Conservation (phyloP, 1,140 invertebrate species). For the Telenomus remus region DNA sequence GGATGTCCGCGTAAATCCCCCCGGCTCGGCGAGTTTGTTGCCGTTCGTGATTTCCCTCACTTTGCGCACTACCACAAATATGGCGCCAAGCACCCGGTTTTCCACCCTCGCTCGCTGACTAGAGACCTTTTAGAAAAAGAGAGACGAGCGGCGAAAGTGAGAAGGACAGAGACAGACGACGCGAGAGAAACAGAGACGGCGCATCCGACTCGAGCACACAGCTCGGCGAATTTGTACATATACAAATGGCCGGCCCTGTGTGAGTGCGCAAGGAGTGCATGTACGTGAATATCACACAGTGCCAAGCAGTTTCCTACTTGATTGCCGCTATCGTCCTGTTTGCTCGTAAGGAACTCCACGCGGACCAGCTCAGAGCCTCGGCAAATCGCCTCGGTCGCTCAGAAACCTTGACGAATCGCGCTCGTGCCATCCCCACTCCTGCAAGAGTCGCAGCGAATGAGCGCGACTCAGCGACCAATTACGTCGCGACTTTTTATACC, state of each 20-base stretch:
- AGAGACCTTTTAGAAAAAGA: conserved; percentile 48
- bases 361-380: conserved; percentile 59
- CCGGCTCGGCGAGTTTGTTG: conserved; percentile 57
- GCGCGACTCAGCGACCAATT: conserved; percentile 62
- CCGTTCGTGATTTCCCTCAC: conserved; percentile 74
- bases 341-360: conserved; percentile 68
- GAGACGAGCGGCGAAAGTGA: conserved; percentile 18
- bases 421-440: conserved; percentile 8
- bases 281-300: conserved; percentile 75
- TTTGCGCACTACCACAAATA: conserved; percentile 74
- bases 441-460: conserved; percentile 4
- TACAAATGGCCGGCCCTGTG: conserved; percentile 14
- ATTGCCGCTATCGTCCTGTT: conserved; percentile 74
- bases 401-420: conserved; percentile 60
- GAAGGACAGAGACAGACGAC: no score
- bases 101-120: conserved; percentile 64
- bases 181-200: conserved; percentile 30
- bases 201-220: no score
- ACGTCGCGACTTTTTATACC: conserved; percentile 55
- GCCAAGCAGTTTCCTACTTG: conserved; percentile 76
- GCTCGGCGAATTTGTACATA: conserved; percentile 40
- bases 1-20: conserved; percentile 71
- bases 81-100: conserved; percentile 74
- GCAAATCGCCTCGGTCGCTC: conserved; percentile 55
- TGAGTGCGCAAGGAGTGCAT: conserved; percentile 65